Base-by-base conservation (phyloP, 2,888 invertebrate species). In the Dexiosoma caninum region DNA sequence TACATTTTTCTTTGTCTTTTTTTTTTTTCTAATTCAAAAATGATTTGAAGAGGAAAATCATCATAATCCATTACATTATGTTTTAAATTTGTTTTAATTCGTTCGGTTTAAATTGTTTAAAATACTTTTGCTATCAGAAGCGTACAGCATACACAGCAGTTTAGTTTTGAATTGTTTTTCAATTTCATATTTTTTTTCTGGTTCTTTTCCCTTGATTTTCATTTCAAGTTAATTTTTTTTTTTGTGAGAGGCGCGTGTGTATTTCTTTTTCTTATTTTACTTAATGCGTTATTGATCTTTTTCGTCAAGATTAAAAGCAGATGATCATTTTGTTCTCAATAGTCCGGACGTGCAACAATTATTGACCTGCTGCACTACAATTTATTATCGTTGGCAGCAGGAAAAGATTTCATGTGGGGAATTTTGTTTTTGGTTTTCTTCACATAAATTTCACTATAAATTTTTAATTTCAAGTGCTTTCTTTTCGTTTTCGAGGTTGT, bases 221-320 rank as follows among this genome's bases (percentile, higher is more conserved):
- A 51, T 69, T 70, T 62, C 6, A 23, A 42, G n/a, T 59, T 27
- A 9, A n/a, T 62, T 12, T n/a, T 21, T 49, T 64, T 7, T n/a
- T 64, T 55, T 37, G 53, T 53, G 46, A 55, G 57, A 77, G 53
- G 49, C 59, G 77, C 71, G 46, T 70, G 21, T 35, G 60, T 44
- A 35, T 35, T 7, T 42, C 57, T 30, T 44, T 23, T 21, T 21
- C 10, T 12, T 44, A 21, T 46, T 23, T 51, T 27, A 12, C 51
- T 42, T 37, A 21, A 35, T 57, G 66, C 69, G 74, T 69, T 79
- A 74, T 74, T 80, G 59, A 80, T 35, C 46, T 71, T 44, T 60
- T 37, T 44, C 23, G 46, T 32, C 60, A 64, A 84, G 84, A 84
- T 84, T 83, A 84, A 84, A 84, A 84, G 82, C 84, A 84, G 84